A percentile compares a stretch with the other conserved stretches of the same genome.
phyloP scores from a whole-genome alignment of 2,797 vertebrate species.

The Anguilla marmorata region DNA sequence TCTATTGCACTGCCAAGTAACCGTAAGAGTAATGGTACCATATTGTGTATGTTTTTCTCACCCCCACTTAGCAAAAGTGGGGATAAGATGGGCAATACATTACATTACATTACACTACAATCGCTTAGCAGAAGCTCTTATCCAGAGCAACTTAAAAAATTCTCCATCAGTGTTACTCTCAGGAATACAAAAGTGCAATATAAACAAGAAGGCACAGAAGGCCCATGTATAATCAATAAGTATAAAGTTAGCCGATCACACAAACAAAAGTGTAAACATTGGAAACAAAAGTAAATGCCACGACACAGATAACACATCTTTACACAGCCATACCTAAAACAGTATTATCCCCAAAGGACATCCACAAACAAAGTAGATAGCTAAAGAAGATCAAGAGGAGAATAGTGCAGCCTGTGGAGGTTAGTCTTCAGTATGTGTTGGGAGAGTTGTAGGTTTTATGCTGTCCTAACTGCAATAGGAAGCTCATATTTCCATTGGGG shows the following conservation, averaged over 20 bases:
- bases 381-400: background rate
- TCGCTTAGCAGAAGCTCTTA: background rate
- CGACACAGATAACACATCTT: background rate
- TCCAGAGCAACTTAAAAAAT: background rate
- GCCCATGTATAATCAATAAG: background rate
- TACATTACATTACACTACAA: background rate
- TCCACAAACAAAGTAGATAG: background rate
- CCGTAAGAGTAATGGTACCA: background rate
- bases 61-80: background rate
- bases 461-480: no score
- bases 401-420: background rate
- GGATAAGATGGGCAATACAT: conserved; percentile 5
- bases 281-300: background rate
- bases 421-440: background rate
- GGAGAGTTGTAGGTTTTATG: no score
- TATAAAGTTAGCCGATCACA: background rate
- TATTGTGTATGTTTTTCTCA: background rate
- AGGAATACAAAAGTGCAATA: background rate
- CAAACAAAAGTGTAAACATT: background rate
- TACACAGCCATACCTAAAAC: background rate
- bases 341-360: background rate
- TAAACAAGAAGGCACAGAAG: conserved; percentile 5
- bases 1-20: background rate
- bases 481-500: no score
- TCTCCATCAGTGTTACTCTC: background rate